Conservation (phyloP, 53 echinoderm and acorn worm genomes). For the Mesocentrotus franciscanus region DNA sequence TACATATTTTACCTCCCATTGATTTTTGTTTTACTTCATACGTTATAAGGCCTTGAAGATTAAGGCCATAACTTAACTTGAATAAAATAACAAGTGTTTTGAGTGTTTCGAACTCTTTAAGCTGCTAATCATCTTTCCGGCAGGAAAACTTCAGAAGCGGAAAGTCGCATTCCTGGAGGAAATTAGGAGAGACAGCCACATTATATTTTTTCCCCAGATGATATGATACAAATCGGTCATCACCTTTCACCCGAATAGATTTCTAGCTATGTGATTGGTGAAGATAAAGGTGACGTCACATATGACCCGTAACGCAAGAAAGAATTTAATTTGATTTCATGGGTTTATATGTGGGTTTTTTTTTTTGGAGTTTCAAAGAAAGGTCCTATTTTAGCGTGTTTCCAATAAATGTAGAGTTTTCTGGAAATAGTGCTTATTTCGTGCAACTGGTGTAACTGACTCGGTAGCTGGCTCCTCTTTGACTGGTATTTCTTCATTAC, state of each 20-base stretch:
- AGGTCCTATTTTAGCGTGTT: not conserved
- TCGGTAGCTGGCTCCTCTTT: not conserved
- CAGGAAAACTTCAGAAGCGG: constrained; percentile 1
- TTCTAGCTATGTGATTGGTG: constrained; percentile 15
- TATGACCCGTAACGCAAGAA: not conserved
- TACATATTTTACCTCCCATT: too few species aligned
- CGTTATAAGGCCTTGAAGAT: not conserved
- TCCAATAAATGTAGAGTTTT: constrained; percentile 3
- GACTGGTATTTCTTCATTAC: not conserved
- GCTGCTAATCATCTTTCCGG: not conserved
- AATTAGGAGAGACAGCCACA: not conserved
- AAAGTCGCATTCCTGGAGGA: constrained; percentile 12
- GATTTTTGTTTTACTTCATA: not conserved
- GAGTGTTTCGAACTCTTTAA: not conserved
- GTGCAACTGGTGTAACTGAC: not conserved
- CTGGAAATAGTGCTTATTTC: not conserved
- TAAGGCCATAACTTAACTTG: not conserved
- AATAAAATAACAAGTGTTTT: not conserved
- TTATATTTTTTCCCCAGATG: not conserved
- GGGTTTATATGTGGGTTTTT: not conserved
- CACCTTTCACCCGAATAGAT: not conserved
- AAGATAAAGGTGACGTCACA: not conserved
- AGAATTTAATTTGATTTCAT: not conserved
- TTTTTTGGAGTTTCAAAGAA: not conserved
- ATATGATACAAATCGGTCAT: constrained; percentile 33